Conservation (phyloP, 2,113 vertebrate species). For the Gadus macrocephalus region DNA sequence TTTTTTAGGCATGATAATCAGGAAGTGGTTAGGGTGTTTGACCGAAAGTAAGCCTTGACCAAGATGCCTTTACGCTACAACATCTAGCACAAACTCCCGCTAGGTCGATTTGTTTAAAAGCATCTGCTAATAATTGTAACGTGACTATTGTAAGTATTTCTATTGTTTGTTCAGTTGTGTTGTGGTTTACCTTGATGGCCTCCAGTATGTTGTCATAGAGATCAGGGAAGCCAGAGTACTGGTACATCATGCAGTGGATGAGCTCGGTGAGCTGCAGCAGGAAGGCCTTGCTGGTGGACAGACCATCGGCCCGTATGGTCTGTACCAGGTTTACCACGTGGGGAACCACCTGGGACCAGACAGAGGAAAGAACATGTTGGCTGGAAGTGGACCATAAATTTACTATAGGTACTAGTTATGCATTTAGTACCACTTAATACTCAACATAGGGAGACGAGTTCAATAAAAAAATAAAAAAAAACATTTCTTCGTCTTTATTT, state of each 20-base stretch:
- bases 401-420: not conserved
- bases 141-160: no score
- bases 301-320: conserved; percentile 82
- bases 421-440: conserved; percentile 17
- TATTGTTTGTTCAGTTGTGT: not conserved
- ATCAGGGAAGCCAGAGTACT: conserved; percentile 97
- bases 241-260: conserved; percentile 98
- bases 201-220: conserved; percentile 95
- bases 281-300: conserved; percentile 85
- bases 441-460: not conserved
- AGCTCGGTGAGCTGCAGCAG: conserved; percentile 87
- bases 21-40: no score
- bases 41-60: no score
- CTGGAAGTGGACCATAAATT: not conserved
- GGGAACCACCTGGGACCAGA: conserved; percentile 80
- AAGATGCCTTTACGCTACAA: no score
- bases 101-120: no score
- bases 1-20: no score
- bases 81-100: no score
- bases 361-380: conserved; percentile 2
- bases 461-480: no score
- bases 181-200: conserved; percentile 82
- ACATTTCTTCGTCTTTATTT: no score
- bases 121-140: no score
- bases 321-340: conserved; percentile 83